Percentiles rank a stretch among this genome's conserved stretches.
Conservation (phyloP, 1,140 invertebrate genomes). For the Camponotus floridanus region DNA sequence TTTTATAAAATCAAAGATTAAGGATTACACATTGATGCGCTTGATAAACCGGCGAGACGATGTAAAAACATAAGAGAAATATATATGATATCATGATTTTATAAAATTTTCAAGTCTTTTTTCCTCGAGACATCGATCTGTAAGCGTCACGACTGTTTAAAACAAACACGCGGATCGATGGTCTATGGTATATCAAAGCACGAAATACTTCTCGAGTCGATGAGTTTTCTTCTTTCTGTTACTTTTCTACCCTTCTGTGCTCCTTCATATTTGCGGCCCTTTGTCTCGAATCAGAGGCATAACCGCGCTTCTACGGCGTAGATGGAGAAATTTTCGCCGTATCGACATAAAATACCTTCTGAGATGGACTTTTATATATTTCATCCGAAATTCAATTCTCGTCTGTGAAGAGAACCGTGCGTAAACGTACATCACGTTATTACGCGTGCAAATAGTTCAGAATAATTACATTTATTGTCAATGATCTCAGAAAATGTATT, state of each 20-base stretch:
- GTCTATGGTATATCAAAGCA: constrained; percentile 60
- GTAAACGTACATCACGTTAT: neutral
- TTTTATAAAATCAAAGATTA: neutral
- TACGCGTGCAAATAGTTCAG: neutral
- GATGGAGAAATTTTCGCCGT: constrained; percentile 31
- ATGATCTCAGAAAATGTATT: neutral
- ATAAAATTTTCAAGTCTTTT: constrained; percentile 19
- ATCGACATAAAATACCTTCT: constrained; percentile 22
- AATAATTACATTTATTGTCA: constrained; percentile 13
- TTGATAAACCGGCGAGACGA: neutral
- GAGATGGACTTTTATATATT: constrained; percentile 46
- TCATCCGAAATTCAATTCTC: constrained; percentile 27
- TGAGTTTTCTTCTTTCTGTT: constrained; percentile 49
- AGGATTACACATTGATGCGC: neutral
- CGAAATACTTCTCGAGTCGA: constrained; percentile 64
- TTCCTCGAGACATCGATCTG: neutral
- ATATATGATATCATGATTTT: neutral
- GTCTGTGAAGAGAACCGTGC: neutral
- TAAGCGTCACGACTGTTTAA: neutral
- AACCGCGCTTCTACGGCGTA: constrained; percentile 10
- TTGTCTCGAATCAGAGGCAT: constrained; percentile 35
- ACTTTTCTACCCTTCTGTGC: neutral
- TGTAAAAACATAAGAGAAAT: neutral
- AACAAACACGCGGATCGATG: constrained; percentile 39
- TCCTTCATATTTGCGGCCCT: neutral